A percentile compares a stretch with the other conserved stretches of the same genome.
Evolutionary conservation across 2,797 vertebrate genomes (phyloP).

Genomic region (Rhynchotus rufescens): DNA sequence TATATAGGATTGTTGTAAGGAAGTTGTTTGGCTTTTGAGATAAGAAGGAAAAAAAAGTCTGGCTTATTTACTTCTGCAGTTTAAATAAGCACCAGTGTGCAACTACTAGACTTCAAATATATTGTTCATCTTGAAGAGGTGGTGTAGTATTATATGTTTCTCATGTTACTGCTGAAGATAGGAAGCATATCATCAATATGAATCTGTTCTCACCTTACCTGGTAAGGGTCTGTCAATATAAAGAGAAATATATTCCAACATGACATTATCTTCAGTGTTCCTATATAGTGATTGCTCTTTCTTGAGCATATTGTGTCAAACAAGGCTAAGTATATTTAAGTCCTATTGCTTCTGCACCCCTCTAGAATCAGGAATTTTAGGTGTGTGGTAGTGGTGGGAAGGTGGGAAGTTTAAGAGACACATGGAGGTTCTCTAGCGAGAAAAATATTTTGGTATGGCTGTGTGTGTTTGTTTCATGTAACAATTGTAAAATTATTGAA

Average conservation of each 20-base stretch:
- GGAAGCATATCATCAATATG: neutral
- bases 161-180: neutral
- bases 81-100: neutral
- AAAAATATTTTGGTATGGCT: neutral
- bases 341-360: neutral
- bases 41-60: neutral
- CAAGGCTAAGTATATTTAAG: neutral
- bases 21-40: neutral
- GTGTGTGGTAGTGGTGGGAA: neutral
- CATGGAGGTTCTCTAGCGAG: neutral
- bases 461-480: neutral
- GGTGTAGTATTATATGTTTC: neutral
- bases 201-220: neutral
- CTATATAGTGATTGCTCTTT: neutral
- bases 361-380: neutral
- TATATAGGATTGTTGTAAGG: neutral
- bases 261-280: neutral
- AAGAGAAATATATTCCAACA: neutral
- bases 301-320: neutral
- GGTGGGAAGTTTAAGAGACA: neutral
- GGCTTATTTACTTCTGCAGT: neutral
- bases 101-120: neutral
- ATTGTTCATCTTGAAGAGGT: neutral
- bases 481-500: neutral
- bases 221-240: neutral